Percentiles rank a stretch among this genome's conserved stretches.
phyloP scores from a whole-genome alignment of 30 jellyfish, hydroid and myxozoan species.

The Sanderia malayensis region DNA sequence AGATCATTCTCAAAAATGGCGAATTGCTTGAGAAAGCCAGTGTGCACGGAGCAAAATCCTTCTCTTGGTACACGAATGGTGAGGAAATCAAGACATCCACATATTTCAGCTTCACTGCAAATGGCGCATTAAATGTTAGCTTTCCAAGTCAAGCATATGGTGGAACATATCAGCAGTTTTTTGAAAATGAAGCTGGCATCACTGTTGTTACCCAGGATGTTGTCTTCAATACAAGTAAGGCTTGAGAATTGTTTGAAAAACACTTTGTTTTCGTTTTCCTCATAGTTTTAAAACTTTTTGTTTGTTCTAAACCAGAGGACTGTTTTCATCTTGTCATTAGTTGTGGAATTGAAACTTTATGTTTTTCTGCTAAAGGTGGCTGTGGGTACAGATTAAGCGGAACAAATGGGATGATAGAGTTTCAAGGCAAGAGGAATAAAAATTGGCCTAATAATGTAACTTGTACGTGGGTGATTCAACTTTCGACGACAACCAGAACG shows the following conservation, averaged over 20 bases:
- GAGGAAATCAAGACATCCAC: neutral
- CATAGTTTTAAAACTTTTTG: too few relatives aligned
- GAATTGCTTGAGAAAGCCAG: neutral
- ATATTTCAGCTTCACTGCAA: neutral
- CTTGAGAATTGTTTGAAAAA: neutral
- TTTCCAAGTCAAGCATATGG: neutral
- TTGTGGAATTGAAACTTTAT: too few relatives aligned
- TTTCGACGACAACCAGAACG: neutral
- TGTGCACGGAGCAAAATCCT: neutral
- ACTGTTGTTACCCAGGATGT: neutral
- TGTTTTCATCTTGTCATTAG: too few relatives aligned
- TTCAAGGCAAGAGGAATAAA: neutral
- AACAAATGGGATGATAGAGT: neutral
- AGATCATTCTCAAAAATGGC: neutral
- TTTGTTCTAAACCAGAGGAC: too few relatives aligned
- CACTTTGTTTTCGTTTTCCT: too few relatives aligned
- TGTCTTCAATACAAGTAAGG: neutral
- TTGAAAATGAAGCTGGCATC: neutral
- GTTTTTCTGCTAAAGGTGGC: neutral
- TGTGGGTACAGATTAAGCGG: neutral
- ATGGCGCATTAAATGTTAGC: neutral
- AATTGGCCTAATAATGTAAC: neutral
- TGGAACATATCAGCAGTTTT: neutral
- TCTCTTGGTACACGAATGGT: neutral
- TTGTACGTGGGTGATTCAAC: neutral